Base-by-base conservation (phyloP, 2,797 vertebrate species). In the Pagetopsis macropterus region DNA sequence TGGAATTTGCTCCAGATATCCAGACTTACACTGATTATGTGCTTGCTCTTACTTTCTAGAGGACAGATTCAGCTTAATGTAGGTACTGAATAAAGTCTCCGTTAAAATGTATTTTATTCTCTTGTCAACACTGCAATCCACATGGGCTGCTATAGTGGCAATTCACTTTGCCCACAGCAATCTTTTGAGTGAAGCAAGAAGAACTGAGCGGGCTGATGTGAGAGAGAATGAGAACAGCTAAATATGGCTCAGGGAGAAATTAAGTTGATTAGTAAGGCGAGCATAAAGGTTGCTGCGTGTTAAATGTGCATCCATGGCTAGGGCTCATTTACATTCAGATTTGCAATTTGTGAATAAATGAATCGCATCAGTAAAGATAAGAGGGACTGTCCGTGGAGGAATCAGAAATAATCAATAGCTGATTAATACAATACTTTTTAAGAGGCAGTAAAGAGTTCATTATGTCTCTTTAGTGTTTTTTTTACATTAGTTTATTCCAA, bases 171-270 rank as follows among this genome's bases (percentile, higher is more conserved):
- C n/a, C 63, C 19, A 56, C 23, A 67, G 57, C 50, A 15, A 54
- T 65, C 16, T 52, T 55, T n/a, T 41, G 44, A 59, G 33, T n/a
- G 8, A 41, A 19, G 59, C 15, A 33, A 16, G 17, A 51, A 40
- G 55, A 13, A 44, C 4, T 11, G 54, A 68, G 51, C 27, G 55
- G 58, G 54, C 37, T 46, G 54, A 50, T 59, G 54, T 51, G 52
- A 41, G 63, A 67, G 63, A 63, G 27, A 68, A 60, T 46, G 44
- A 76, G 52, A 56, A 48, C 45, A 37, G 19, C 64, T 69, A 61
- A 65, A 75, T 46, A 43, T 52, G 58, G 46, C 41, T 21, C 2
- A 40, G 50, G 10, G 9, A 17, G 9, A 27, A 17, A 41, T 21
- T 23, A 6, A 57, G 31, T 58, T 52, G 51, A 70, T 66, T 52